Conservation (phyloP, 2,113 vertebrate species). For the Pedetes capensis region DNA sequence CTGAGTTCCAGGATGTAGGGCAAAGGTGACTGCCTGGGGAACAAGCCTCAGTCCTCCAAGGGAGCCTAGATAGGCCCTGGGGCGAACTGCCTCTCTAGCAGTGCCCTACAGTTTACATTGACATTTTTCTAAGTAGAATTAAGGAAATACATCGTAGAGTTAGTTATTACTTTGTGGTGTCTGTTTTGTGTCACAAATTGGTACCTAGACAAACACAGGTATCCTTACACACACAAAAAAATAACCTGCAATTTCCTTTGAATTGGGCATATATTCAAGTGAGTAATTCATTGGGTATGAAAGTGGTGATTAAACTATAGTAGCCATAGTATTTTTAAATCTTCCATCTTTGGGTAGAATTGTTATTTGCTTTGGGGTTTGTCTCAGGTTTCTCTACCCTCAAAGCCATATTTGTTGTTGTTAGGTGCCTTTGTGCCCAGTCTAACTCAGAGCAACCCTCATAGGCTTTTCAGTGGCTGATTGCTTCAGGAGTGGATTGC, state of each 20-base stretch:
- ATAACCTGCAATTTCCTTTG: neutral
- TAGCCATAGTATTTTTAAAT: neutral
- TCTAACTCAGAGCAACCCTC: no score
- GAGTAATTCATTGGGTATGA: neutral
- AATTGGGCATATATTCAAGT: neutral
- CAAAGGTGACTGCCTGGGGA: no score
- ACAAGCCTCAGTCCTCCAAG: no score
- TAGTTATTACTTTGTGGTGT: neutral
- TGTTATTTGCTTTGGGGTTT: neutral
- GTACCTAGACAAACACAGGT: neutral
- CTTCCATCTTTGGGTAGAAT: neutral
- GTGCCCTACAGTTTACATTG: no score
- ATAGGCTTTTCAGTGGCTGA: no score
- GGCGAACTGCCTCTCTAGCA: no score
- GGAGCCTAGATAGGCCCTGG: no score
- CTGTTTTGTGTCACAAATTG: neutral
- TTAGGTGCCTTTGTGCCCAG: no score
- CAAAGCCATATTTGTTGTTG: neutral
- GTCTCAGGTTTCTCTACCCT: neutral
- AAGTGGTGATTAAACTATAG: neutral
- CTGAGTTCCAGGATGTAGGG: no score
- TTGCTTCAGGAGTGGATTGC: no score
- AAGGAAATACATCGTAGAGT: neutral
- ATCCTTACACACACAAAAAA: neutral
- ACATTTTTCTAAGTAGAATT: neutral